A percentile compares a stretch with the other conserved stretches of the same genome.
phyloP scores from a whole-genome alignment of 2,113 vertebrate species.

The Chaetodon auriga region DNA sequence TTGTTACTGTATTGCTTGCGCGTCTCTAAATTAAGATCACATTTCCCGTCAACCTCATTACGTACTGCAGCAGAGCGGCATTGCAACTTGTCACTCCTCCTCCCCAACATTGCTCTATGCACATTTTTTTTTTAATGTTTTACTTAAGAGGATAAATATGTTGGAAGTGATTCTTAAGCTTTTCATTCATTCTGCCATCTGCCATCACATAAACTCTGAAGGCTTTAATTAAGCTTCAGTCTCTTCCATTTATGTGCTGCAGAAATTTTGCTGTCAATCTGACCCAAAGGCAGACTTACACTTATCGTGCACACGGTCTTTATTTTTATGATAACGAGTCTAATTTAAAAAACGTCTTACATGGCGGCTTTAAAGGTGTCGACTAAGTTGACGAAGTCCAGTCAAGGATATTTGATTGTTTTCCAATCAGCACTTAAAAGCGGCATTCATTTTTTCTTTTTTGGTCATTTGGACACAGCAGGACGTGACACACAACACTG shows the following conservation, averaged over 20 bases:
- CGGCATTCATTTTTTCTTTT: not conserved
- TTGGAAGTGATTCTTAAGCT: constrained; percentile 41
- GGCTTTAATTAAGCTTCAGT: constrained; percentile 34
- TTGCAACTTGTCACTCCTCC: constrained; percentile 32
- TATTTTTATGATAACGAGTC: not conserved
- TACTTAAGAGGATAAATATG: constrained; percentile 51
- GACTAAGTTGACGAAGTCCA: not conserved
- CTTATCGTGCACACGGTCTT: not conserved
- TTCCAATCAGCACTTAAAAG: not conserved
- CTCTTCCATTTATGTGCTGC: not conserved
- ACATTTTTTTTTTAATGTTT: constrained; percentile 10
- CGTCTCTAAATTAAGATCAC: constrained; percentile 51
- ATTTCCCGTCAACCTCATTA: constrained; percentile 49
- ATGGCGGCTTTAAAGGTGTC: not conserved
- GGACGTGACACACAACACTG: not conserved
- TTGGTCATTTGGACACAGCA: not conserved
- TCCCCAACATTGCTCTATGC: not conserved
- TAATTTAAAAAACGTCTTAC: not conserved
- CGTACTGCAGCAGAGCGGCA: constrained; percentile 6
- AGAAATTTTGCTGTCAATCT: constrained; percentile 21
- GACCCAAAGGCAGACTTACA: not conserved
- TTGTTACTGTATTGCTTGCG: constrained; percentile 15
- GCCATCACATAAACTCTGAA: constrained; percentile 17
- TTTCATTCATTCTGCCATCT: constrained; percentile 44
- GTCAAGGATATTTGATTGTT: not conserved